Evolutionary conservation across 2,888 invertebrate genomes (phyloP).

Genomic region (Drosophila buzzatii): DNA sequence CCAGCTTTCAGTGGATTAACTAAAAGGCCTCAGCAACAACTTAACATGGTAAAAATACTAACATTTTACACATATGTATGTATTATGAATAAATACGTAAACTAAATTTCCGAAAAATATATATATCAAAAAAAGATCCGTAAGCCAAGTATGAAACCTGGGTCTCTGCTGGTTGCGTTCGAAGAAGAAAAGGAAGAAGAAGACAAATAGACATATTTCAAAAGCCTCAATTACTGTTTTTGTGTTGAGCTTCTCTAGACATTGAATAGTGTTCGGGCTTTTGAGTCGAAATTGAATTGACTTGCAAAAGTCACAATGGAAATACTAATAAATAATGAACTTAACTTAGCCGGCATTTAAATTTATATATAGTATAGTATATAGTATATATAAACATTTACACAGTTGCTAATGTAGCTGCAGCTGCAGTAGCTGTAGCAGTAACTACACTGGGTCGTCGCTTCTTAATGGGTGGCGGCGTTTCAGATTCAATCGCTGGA

Average conservation of each 20-base stretch:
- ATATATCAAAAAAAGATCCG: constrained; percentile 21
- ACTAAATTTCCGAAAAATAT: constrained; percentile 20
- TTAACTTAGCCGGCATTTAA: constrained; percentile 41
- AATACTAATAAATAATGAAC: constrained; percentile 60
- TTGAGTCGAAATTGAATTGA: constrained; percentile 38
- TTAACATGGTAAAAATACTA: constrained; percentile 72
- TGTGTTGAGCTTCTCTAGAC: constrained; percentile 51
- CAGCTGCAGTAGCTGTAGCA: constrained; percentile 6
- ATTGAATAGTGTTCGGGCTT: constrained; percentile 25
- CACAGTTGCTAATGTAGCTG: constrained; percentile 46
- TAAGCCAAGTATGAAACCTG: background rate
- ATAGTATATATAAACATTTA: constrained; percentile 46
- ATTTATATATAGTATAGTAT: background rate
- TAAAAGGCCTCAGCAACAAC: constrained; percentile 78
- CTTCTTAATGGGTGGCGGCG: constrained; percentile 73
- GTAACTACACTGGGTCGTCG: constrained; percentile 56
- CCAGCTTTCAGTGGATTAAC: constrained; percentile 40
- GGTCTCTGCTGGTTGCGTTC: constrained; percentile 1
- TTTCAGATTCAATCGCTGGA: constrained; percentile 37
- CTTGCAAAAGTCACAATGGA: constrained; percentile 34
- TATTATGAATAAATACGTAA: constrained; percentile 40
- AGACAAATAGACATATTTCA: constrained; percentile 22
- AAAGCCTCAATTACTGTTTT: constrained; percentile 44
- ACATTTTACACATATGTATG: constrained; percentile 53
- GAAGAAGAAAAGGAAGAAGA: constrained; percentile 12